These are phyloP conservation scores for Bibio marci DNA, from an alignment of 2,888 invertebrate genomes.

Conservation along the genomic window DNA sequence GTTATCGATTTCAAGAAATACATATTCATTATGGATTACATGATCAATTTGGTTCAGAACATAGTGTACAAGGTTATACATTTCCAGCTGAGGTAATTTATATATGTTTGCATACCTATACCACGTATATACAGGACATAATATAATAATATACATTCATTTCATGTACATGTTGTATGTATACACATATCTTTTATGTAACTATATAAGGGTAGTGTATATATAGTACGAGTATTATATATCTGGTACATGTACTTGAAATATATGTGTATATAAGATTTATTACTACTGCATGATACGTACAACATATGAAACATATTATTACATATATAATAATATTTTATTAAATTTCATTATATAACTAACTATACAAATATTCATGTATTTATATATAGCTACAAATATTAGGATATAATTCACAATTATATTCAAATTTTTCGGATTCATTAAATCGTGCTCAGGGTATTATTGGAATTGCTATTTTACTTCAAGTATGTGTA, in stretches of 20 bases:
- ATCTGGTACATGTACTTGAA: no score
- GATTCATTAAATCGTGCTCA: slow-evolving; percentile 87
- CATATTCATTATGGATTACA: slow-evolving; percentile 86
- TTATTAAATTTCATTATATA: no score
- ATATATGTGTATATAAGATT: no score
- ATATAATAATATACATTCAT: no score
- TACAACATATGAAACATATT: no score
- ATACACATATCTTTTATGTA: neutral
- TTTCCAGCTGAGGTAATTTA: slow-evolving; percentile 90
- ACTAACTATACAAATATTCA: no score
- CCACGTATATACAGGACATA: no score
- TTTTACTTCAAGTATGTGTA: slow-evolving; percentile 83
- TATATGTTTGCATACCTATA: neutral
- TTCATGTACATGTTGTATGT: no score
- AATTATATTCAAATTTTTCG: slow-evolving; percentile 90
- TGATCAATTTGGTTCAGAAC: slow-evolving; percentile 90
- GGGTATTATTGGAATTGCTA: slow-evolving; percentile 86
- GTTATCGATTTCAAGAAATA: slow-evolving; percentile 88
- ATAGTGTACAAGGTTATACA: slow-evolving; percentile 86
- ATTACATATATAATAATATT: no score
- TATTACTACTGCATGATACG: no score
- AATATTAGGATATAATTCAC: slow-evolving; percentile 95
- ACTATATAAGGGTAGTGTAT: neutral
- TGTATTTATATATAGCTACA: slow-evolving; percentile 81
- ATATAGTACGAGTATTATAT: no score